A percentile compares a stretch with the other conserved stretches of the same genome.
phyloP scores from a whole-genome alignment of 2,113 vertebrate genomes.

The Dasyprocta punctata region DNA sequence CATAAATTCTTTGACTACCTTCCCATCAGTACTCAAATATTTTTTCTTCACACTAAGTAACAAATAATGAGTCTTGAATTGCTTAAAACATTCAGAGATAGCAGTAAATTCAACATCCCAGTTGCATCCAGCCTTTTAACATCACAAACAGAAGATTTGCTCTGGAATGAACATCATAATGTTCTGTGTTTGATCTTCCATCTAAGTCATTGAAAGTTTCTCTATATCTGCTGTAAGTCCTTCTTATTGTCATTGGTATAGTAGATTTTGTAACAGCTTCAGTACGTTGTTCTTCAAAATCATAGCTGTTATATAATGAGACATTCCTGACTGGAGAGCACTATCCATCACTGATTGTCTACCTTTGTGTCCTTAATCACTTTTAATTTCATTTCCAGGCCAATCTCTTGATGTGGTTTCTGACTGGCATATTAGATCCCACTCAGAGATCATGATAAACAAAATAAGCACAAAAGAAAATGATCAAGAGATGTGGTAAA shows the following conservation, averaged over 20 bases:
- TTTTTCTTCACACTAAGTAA: neutral
- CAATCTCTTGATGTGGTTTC: neutral
- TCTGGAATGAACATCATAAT: neutral
- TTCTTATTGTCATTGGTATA: neutral
- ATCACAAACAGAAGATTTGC: neutral
- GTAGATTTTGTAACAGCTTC: neutral
- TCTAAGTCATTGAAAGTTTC: neutral
- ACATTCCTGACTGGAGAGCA: neutral
- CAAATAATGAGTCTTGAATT: neutral
- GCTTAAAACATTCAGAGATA: neutral
- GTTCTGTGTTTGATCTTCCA: neutral
- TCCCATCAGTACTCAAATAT: neutral
- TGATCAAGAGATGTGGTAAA: neutral
- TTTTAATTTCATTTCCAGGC: neutral
- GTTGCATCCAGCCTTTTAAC: neutral
- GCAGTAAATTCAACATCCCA: neutral
- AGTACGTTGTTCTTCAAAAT: neutral
- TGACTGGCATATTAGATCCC: neutral
- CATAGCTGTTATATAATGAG: neutral
- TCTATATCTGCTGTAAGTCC: neutral
- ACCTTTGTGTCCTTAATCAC: neutral
- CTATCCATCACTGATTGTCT: neutral
- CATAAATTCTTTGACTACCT: neutral
- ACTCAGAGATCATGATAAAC: neutral
- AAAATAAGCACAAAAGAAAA: neutral